A percentile compares a stretch with the other conserved stretches of the same genome.
Evolutionary conservation across 2,888 invertebrate genomes (phyloP).

Genomic region (Apodemia zela): DNA sequence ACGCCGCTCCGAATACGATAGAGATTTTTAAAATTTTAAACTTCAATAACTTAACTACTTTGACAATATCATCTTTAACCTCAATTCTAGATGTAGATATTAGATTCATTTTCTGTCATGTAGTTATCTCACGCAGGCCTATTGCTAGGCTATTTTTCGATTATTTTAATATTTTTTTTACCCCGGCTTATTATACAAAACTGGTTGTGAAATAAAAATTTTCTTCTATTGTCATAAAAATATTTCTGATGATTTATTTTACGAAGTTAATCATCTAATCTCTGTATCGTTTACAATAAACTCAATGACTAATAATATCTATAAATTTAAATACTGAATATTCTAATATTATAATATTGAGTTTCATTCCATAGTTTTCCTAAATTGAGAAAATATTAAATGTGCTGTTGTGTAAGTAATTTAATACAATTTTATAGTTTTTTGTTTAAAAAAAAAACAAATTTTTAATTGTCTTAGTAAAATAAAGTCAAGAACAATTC

Average conservation of each 20-base stretch:
- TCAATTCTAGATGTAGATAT: slow-evolving; percentile 42
- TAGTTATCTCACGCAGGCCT: neutral
- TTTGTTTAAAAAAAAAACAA: too few species aligned
- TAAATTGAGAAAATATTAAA: too few species aligned
- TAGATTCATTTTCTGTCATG: slow-evolving; percentile 11
- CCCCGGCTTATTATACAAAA: slow-evolving; percentile 46
- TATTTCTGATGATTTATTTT: slow-evolving; percentile 19
- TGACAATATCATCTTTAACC: slow-evolving; percentile 72
- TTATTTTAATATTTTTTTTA: slow-evolving; percentile 21
- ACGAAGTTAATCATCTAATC: neutral
- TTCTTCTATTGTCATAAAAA: slow-evolving; percentile 43
- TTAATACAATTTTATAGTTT: too few species aligned
- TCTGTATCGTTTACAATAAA: too few species aligned
- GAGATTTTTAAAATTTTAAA: slow-evolving; percentile 83
- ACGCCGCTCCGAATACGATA: slow-evolving; percentile 88
- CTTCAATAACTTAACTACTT: slow-evolving; percentile 37
- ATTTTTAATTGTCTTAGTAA: too few species aligned
- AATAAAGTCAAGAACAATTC: too few species aligned
- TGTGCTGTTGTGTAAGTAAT: too few species aligned
- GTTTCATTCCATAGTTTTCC: too few species aligned
- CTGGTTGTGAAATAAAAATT: slow-evolving; percentile 65
- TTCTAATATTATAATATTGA: too few species aligned
- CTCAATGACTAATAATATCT: too few species aligned
- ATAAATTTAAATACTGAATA: too few species aligned
- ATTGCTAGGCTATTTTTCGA: neutral